Evolutionary conservation across 2,113 vertebrate species (phyloP).

Genomic region (Crocuta crocuta): DNA sequence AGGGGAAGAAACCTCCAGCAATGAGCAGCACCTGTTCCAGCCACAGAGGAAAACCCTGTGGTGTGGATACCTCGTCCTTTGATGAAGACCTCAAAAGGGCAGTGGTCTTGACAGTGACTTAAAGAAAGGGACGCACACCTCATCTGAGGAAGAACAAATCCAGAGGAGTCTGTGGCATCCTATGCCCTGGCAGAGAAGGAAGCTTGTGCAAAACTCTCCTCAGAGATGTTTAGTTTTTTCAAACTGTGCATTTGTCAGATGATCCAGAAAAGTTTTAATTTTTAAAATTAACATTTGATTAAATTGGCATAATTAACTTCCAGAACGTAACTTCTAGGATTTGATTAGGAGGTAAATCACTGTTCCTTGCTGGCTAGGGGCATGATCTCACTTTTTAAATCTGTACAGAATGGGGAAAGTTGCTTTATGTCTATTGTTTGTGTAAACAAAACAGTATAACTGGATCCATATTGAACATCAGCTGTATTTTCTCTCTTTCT

Average conservation of each 20-base stretch:
- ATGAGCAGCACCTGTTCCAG: not conserved
- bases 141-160: accelerated
- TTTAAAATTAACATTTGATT: not conserved
- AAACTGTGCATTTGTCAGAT: not conserved
- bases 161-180: accelerated
- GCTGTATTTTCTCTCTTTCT: not conserved
- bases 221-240: not conserved
- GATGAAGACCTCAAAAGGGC: not conserved
- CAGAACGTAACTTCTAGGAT: not conserved
- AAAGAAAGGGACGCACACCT: not conserved
- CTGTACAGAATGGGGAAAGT: not conserved
- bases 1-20: not conserved
- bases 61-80: not conserved
- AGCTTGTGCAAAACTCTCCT: not conserved
- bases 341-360: not conserved
- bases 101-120: not conserved
- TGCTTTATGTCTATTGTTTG: not conserved
- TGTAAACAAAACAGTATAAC: not conserved
- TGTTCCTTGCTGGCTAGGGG: not conserved
- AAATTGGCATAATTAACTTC: not conserved
- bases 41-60: not conserved
- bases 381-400: not conserved
- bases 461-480: accelerated
- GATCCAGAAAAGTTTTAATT: not conserved
- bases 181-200: not conserved